phyloP scores from a whole-genome alignment of 2,113 vertebrate genomes.

The Hemiscyllium ocellatum region DNA sequence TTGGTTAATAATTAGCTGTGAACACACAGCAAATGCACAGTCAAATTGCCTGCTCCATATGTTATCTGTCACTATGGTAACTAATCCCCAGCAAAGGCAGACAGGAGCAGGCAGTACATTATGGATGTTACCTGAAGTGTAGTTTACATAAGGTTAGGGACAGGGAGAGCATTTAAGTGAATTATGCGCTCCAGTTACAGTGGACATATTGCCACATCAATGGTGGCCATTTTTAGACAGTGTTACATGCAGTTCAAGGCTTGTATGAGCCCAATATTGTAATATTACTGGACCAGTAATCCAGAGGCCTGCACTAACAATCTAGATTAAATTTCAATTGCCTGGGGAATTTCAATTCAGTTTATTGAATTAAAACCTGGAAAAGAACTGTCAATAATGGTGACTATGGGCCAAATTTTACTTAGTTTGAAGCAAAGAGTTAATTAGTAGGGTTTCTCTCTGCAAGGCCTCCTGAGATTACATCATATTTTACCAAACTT shows the following conservation, averaged over 20 bases:
- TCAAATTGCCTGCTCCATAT: conserved; percentile 50
- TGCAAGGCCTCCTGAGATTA: too few species aligned
- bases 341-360: too few species aligned
- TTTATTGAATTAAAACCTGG: too few species aligned
- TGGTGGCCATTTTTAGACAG: not conserved
- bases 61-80: conserved; percentile 52
- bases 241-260: not conserved
- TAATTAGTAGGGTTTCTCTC: too few species aligned
- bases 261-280: not conserved
- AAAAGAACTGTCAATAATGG: too few species aligned
- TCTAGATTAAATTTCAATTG: too few species aligned
- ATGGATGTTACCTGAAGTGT: not conserved
- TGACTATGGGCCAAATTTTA: too few species aligned
- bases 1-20: conserved; percentile 42
- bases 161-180: not conserved
- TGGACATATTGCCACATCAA: not conserved
- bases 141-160: not conserved
- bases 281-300: not conserved
- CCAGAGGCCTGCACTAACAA: too few species aligned
- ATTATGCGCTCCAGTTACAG: not conserved
- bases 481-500: too few species aligned
- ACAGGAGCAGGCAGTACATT: conserved; percentile 48
- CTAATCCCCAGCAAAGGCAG: conserved; percentile 60
- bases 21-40: conserved; percentile 48
- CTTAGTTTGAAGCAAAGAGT: too few species aligned